Percentiles rank a stretch among this genome's conserved stretches.
Conservation (phyloP, 2,113 vertebrate genomes). For the Nipponia nippon region DNA sequence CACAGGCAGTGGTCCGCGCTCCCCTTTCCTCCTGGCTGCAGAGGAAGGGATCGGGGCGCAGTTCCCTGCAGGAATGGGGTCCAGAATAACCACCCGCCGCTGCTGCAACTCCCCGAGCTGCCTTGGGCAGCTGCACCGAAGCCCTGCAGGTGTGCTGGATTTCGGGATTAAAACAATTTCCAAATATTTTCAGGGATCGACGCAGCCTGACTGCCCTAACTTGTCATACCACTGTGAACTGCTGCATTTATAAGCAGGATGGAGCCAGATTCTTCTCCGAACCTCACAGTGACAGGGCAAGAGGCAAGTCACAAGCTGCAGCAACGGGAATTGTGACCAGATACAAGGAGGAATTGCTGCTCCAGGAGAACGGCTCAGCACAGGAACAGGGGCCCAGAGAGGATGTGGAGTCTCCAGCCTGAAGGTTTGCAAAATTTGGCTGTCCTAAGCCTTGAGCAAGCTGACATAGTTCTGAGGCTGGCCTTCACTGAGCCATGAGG, state of each 20-base stretch:
- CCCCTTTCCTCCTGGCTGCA: background rate
- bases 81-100: background rate
- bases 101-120: background rate
- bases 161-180: background rate
- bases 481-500: background rate
- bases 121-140: background rate
- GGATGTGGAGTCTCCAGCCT: background rate
- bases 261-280: background rate
- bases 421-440: background rate
- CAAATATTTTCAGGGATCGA: background rate
- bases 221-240: background rate
- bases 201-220: background rate
- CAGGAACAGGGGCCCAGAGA: background rate
- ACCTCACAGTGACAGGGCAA: fast-evolving
- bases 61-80: background rate
- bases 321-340: background rate
- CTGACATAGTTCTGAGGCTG: background rate
- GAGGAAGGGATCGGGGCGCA: background rate
- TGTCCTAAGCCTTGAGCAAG: background rate
- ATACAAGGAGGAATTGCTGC: background rate
- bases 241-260: background rate
- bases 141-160: background rate
- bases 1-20: fast-evolving
- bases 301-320: background rate
- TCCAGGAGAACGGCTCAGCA: background rate